Conservation (phyloP, 2,113 vertebrate genomes). For the Sigmodon hispidus region DNA sequence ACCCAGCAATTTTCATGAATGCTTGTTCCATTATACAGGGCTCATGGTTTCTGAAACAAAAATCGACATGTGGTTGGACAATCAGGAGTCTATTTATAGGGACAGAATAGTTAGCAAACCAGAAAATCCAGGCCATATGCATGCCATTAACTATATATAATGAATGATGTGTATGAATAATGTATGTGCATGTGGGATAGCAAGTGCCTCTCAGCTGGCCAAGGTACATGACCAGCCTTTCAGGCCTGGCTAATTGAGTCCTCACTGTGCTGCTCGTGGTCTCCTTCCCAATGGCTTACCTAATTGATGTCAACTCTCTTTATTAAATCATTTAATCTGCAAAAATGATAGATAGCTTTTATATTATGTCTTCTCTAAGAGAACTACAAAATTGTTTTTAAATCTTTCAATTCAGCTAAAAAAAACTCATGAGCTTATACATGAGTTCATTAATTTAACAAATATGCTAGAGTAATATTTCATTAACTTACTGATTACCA, state of each 20-base stretch:
- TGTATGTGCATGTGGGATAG: background rate
- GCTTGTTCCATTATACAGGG: background rate
- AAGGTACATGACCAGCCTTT: background rate
- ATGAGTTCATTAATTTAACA: background rate
- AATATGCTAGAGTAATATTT: background rate
- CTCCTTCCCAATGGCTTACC: slow-evolving; percentile 45
- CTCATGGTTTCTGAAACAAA: slow-evolving; percentile 8
- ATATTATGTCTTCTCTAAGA: slow-evolving; percentile 29
- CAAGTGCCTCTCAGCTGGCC: background rate
- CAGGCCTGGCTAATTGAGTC: background rate
- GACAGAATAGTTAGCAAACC: slow-evolving; percentile 32
- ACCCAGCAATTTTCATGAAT: background rate
- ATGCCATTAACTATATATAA: slow-evolving; percentile 48
- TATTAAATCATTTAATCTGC: slow-evolving; percentile 35
- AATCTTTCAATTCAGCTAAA: background rate
- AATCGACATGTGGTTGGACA: slow-evolving; percentile 25
- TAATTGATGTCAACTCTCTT: slow-evolving; percentile 53
- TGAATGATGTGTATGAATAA: slow-evolving; percentile 51
- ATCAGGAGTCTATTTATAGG: slow-evolving; percentile 18
- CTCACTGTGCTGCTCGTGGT: background rate
- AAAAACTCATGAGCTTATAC: slow-evolving; percentile 6
- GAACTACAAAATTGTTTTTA: slow-evolving; percentile 12
- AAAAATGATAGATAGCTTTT: slow-evolving; percentile 29
- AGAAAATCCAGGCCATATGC: slow-evolving; percentile 45
- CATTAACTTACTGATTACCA: background rate